Conservation (phyloP, 2,888 invertebrate species). For the Drosophila anomelani region DNA sequence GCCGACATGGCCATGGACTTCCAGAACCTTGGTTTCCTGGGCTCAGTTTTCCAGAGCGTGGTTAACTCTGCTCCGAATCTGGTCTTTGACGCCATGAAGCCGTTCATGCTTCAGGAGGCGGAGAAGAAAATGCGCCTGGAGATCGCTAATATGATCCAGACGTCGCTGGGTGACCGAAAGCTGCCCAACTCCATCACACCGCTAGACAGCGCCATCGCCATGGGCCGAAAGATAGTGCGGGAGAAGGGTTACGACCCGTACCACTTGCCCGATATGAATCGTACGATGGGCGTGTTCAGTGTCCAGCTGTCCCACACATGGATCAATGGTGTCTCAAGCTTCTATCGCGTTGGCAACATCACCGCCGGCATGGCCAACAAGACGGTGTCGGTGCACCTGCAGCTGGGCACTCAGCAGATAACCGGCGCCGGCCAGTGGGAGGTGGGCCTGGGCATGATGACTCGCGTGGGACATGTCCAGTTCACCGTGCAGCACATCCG, state of each 20-base stretch:
- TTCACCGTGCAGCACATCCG: conserved; percentile 93
- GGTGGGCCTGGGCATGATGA: conserved; percentile 88
- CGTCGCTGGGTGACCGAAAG: conserved; percentile 88
- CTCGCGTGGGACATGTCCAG: conserved; percentile 89
- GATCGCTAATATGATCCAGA: conserved; percentile 90
- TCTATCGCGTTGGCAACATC: conserved; percentile 93
- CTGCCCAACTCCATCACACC: conserved; percentile 95
- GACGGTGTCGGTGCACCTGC: conserved; percentile 86
- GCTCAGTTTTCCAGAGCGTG: conserved; percentile 89
- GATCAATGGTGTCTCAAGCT: conserved; percentile 91
- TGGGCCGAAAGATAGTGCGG: conserved; percentile 89
- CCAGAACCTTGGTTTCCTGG: conserved; percentile 91
- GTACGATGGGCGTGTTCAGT: conserved; percentile 89
- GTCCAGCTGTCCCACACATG: conserved; percentile 90
- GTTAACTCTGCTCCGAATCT: conserved; percentile 93
- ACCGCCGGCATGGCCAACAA: conserved; percentile 90
- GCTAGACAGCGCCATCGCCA: conserved; percentile 92
- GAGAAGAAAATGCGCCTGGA: conserved; percentile 90
- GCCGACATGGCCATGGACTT: conserved; percentile 92
- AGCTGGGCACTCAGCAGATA: conserved; percentile 92
- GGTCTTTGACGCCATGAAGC: conserved; percentile 94
- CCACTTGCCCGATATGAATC: conserved; percentile 89
- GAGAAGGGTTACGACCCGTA: conserved; percentile 90
- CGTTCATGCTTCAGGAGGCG: conserved; percentile 91
- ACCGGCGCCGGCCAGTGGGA: conserved; percentile 93